Evolutionary conservation across 2,797 vertebrate species (phyloP), one percentile per base, ranked within the genome.

Genomic region (Semaprochilodus insignis): DNA sequence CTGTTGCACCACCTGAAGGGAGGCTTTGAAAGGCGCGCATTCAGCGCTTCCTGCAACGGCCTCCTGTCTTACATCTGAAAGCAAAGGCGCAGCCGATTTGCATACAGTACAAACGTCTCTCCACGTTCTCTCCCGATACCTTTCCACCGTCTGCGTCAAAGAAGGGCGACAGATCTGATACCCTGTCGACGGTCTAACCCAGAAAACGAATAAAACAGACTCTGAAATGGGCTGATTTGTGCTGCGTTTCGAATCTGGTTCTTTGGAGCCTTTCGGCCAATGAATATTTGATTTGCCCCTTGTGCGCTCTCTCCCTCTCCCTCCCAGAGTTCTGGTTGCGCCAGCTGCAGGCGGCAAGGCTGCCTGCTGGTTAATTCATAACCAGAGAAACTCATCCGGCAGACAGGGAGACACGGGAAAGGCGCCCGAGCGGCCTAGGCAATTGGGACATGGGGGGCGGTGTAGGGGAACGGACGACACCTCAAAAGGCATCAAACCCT

Each of bases 171-270:
- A 21, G 25, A 27, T 77, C 66, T 65, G 59, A 84, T 66, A 77
- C 48, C 67, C 74, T 71, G 19, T 34, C 69, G 59, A 77, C 84
- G 90, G 90, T 52, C 88, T 94, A 94, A 94, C 93, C 94, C 91
- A 94, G 92, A 92, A 90, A 70, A 93, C 90, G 88, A 93, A 93
- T 93, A 91, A 93, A 94, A 94, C 93, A 94, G 92, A 94, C 92
- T 94, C 92, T 91, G 91, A 93, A 94, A 94, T 93, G 87, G 90
- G 91, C 91, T 94, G 88, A 92, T 94, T 94, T 94, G 91, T 90
- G 92, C 91, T 91, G 90, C 91, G 90, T 91, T 88, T 91, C 88
- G 90, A 92, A 87, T 87, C 57, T 66, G 65, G 55, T 67, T 76
- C 85, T 86, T 86, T 74, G 85, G 89, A 91, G 83, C 57, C 66